These are phyloP conservation scores for Macaria liturata DNA, from an alignment of 2,888 invertebrate species.

Conservation along the genomic window DNA sequence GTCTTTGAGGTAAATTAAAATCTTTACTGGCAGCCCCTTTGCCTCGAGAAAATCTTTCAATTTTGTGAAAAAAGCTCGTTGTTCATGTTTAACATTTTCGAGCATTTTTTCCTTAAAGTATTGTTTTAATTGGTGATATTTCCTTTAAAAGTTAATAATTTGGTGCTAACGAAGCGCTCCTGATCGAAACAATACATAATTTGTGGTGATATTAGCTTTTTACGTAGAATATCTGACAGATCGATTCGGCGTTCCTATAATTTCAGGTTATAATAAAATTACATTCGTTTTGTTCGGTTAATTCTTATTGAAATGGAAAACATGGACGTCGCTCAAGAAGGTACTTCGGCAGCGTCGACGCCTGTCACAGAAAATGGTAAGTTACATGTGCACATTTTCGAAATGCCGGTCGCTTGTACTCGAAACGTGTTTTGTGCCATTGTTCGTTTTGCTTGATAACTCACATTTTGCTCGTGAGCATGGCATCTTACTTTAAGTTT, in stretches of 20 bases:
- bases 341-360: constrained; percentile 68
- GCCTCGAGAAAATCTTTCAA: constrained; percentile 46
- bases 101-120: constrained; percentile 48
- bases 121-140: constrained; percentile 47
- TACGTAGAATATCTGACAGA: constrained; percentile 54
- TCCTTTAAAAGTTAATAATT: constrained; percentile 38
- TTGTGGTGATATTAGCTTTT: constrained; percentile 23
- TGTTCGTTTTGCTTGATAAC: constrained; percentile 28
- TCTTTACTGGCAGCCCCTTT: constrained; percentile 38
- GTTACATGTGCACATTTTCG: constrained; percentile 35
- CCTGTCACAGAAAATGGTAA: constrained; percentile 76
- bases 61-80: constrained; percentile 57
- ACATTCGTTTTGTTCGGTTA: constrained; percentile 51
- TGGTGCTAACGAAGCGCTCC: constrained; percentile 22
- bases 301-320: constrained; percentile 71
- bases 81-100: constrained; percentile 47
- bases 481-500: background rate
- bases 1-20: too few species aligned
- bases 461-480: background rate
- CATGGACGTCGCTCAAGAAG: constrained; percentile 78
- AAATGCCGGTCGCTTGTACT: constrained; percentile 27
- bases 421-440: constrained; percentile 69
- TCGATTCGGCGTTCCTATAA: constrained; percentile 69
- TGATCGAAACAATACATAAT: constrained; percentile 12
- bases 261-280: constrained; percentile 70